Base-by-base conservation (phyloP, 2,888 invertebrate species). In the Opisthograptis luteolata region DNA sequence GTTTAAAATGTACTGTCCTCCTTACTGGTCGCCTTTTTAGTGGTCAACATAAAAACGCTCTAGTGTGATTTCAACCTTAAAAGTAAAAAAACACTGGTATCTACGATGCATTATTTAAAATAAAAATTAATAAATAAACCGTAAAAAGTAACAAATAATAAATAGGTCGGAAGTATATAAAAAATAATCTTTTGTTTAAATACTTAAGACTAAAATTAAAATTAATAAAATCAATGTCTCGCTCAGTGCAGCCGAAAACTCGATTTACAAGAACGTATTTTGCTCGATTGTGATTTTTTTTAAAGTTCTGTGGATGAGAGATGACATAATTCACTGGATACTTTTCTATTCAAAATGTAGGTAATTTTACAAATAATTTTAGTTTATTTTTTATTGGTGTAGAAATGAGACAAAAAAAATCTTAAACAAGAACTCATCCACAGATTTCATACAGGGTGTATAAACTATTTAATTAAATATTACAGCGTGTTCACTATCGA, bases 81-180 rank as follows among this genome's bases (percentile, higher is more conserved):
- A 8, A 30, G 20, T 58, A 48, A 55, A 49, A 56, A 58, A 64
- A 70, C 78, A 83, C 81, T 80, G 80, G 80, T 79, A 75, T 68
- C 27, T 41, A 73, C 61, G 69, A 70, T 69, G 67, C 62, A 70
- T 55, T 62, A 64, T 24, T 35, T 9, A 17, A 40, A 63, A 66
- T 66, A 64, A 61, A 61, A 61, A 60, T 57, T 59, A 60, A 59
- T 64, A 64, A 72, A 72, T 73, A 70, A 45, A 51, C 19, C 24
- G 37, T 37, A 36, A 74, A 79, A 72, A 80, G 76, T 82, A 83
- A 84, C 79, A 80, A 81, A 79, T 76, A 81, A 81, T 83, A 87
- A 87, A 86, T 85, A 87, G 79, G 67, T 81, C 76, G 77, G 80
- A 83, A 83, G 81, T 73, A 82, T 79, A 82, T 79, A 84, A 83